Evolutionary conservation across 2,888 invertebrate species (phyloP).

Genomic region (Steinernema hermaphroditum): DNA sequence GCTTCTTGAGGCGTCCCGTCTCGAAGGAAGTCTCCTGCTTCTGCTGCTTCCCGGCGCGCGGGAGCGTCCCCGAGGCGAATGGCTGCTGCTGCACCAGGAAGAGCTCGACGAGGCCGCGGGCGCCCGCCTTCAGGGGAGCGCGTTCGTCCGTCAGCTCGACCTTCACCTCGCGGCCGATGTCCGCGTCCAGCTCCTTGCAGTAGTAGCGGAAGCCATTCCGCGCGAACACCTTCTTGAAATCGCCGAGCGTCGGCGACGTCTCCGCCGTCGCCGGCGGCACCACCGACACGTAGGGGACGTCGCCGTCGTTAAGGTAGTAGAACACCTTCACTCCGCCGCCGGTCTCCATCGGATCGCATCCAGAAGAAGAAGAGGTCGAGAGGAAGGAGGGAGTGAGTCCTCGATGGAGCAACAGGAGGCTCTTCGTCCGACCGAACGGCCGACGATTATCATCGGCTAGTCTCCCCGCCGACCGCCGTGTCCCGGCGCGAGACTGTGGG

Average conservation of each 20-base stretch:
- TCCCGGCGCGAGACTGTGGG: background rate
- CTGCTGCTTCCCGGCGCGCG: conserved; percentile 46
- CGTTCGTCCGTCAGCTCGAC: conserved; percentile 51
- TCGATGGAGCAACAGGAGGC: conserved; percentile 3
- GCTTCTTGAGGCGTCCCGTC: conserved; percentile 19
- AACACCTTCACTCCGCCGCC: conserved; percentile 28
- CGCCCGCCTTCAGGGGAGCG: conserved; percentile 46
- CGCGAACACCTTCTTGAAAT: conserved; percentile 57
- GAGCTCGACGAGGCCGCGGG: conserved; percentile 55
- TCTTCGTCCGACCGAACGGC: background rate
- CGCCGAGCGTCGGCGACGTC: conserved; percentile 53
- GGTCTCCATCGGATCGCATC: background rate
- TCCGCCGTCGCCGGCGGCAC: conserved; percentile 39
- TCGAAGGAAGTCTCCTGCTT: background rate
- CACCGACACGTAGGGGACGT: conserved; percentile 59
- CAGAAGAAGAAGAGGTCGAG: background rate
- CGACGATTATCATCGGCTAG: background rate
- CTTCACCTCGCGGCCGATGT: conserved; percentile 61
- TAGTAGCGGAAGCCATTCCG: conserved; percentile 59
- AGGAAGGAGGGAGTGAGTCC: background rate
- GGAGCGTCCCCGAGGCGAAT: conserved; percentile 39
- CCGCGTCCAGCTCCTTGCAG: conserved; percentile 55
- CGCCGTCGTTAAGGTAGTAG: conserved; percentile 61
- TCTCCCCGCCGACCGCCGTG: background rate
- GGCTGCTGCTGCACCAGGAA: conserved; percentile 46